Evolutionary conservation across 2,113 vertebrate genomes (phyloP).

Genomic region (Pontoporia blainvillei): DNA sequence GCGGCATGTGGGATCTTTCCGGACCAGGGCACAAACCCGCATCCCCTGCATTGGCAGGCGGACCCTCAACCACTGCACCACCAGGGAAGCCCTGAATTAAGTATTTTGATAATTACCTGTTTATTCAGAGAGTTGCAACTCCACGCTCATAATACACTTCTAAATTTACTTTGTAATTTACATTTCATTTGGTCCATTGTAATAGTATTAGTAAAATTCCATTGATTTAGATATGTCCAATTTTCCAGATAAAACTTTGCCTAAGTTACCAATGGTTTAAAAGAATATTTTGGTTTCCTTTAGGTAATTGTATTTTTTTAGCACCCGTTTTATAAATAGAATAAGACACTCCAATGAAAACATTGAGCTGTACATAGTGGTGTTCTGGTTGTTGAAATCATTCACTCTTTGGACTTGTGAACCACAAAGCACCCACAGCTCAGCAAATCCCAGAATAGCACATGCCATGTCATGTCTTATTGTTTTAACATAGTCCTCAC

Average conservation of each 20-base stretch:
- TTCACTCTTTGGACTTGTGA: conserved; percentile 74
- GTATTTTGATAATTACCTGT: neutral
- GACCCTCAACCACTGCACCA: no score
- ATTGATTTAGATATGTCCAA: neutral
- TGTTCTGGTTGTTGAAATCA: conserved; percentile 77
- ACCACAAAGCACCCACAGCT: conserved; percentile 69
- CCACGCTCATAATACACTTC: neutral
- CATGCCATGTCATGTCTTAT: conserved; percentile 69
- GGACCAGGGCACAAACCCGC: no score
- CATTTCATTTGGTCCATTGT: neutral
- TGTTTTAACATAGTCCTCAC: conserved; percentile 42
- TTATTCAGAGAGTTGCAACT: conserved; percentile 60
- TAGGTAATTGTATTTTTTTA: conserved; percentile 41
- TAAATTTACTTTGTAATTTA: neutral
- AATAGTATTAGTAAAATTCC: conserved; percentile 28
- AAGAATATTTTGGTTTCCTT: conserved; percentile 35
- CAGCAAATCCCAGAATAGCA: conserved; percentile 62
- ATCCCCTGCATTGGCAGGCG: no score
- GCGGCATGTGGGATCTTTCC: no score
- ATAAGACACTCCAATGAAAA: conserved; percentile 70
- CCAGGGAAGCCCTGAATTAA: neutral
- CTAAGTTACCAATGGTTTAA: conserved; percentile 13
- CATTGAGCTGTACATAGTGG: conserved; percentile 66
- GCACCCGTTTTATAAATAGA: conserved; percentile 75
- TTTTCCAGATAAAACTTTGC: conserved; percentile 37